phyloP scores from a whole-genome alignment of 2,113 vertebrate genomes.

The Lontra canadensis region DNA sequence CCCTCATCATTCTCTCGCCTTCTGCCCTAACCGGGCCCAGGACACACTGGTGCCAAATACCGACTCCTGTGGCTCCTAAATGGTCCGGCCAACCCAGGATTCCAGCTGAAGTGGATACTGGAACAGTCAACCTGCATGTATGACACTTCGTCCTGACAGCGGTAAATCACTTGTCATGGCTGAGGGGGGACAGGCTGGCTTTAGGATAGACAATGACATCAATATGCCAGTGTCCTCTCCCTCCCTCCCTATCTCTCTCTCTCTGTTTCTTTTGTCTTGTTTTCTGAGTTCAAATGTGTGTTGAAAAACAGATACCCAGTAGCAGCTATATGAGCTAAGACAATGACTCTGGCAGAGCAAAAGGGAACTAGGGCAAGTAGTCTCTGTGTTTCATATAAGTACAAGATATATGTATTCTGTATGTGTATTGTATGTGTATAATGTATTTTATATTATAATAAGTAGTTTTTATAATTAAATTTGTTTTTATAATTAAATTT shows the following conservation, averaged over 20 bases:
- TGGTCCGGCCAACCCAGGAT: background rate
- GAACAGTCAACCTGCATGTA: background rate
- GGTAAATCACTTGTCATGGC: background rate
- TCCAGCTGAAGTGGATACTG: background rate
- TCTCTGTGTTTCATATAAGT: background rate
- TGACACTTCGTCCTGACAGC: background rate
- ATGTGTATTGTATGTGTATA: background rate
- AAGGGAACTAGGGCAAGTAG: background rate
- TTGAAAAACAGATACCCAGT: background rate
- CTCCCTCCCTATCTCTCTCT: no score
- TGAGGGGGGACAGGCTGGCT: background rate
- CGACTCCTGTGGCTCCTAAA: background rate
- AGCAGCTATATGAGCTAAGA: background rate
- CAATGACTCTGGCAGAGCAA: background rate
- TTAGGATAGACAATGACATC: background rate
- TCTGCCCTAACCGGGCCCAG: background rate
- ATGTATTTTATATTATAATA: background rate
- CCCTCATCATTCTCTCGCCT: background rate
- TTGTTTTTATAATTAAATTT: background rate
- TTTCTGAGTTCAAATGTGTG: background rate
- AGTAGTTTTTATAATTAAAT: background rate
- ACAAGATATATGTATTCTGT: background rate
- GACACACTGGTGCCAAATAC: background rate
- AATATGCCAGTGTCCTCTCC: background rate
- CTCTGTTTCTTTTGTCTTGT: background rate